Evolutionary conservation across 2,888 invertebrate species (phyloP), one percentile per base, ranked within the genome.

Genomic region (Lathronympha strigana): DNA sequence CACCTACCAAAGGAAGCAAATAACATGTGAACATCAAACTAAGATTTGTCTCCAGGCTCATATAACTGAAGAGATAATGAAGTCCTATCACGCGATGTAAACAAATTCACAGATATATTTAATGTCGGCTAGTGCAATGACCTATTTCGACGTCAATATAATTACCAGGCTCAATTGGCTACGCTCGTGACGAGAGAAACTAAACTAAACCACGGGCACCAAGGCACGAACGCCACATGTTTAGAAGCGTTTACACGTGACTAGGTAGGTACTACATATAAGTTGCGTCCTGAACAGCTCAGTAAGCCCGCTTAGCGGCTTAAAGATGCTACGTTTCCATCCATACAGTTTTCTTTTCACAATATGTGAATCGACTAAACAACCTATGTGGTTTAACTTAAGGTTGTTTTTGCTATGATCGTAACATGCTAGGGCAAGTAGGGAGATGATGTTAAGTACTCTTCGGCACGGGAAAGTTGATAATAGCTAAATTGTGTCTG

Each of bases 131-230:
- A 53, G 45, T 66, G 9, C 47, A 54, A 60, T 31, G 66, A 54
- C 54, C 61, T 66, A 60, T 66, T 66, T 61, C 31, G 51, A 36
- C 53, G 53, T 38, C 54, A 23, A 66, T 31, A 45, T 64, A 61
- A 66, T 66, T 66, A 61, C 28, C 43, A 61, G 49, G 8, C 54
- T 66, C 66, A 61, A 66, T 66, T 66, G 66, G 53, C 47, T 25
- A n/a, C 66, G 66, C 45, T 61, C 60, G 54, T 66, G 66, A 61
- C 54, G 54, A 63, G 66, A 54, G 60, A 54, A 66, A 66, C 53
- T 38, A 60, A 47, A 64, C 51, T 53, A 54, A 47, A 60, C 51
- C 43, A 54, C 36, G 23, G 33, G 25, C 57, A 40, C 40, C 33
- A 15, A 19, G 15, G n/a, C 33, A 53, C 45, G 19, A 23, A 57